Base-by-base conservation (phyloP, 2,113 vertebrate genomes). In the Salvelinus alpinus region DNA sequence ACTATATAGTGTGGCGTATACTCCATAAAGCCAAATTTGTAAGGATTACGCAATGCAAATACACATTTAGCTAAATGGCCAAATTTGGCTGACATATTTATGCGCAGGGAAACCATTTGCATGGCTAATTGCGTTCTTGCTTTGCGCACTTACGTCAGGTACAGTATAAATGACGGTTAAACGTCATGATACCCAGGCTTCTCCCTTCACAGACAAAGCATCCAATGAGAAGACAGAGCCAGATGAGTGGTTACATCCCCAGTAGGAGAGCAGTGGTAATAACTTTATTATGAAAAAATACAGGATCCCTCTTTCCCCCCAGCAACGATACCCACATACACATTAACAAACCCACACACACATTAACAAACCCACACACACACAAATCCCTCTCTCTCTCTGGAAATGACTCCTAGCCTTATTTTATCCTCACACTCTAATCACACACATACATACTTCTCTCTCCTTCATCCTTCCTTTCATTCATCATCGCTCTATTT, bases 251-350 rank as follows among this genome's bases (percentile, higher is more conserved):
- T 91, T 88, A 91, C 87, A 89, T 90, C 38, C 90, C 91, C 90
- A 89, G 86, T 87, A 85, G 91, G 91, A 93, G 92, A 87, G 90
- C 92, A 91, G 91, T 89, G 88, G 90, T 93, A 93, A 93, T 94
- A 94, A 94, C 92, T 94, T 94, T 94, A 94, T 94, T 94, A 34
- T 34, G 93, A 92, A 94, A 94, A 94, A 94, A 94, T 94, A 94
- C 94, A 94, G 92, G 92, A 93, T 94, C 90, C 91, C 89, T 94
- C 91, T 93, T 81, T 54, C 51, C 51, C 51, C 91, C 90, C 77
- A 91, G 76, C 80, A 85, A 79, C 87, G 80, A 90, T 83, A 88
- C 81, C 87, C 87, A 82, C 84, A 82, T 88, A 71, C 74, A 65
- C 64, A 25, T n/a, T 11, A 20, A 65, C 64, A 29, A 2, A 22